These are phyloP conservation scores for Parelbella ahira DNA, from an alignment of 2,888 invertebrate species.

Conservation along the genomic window DNA sequence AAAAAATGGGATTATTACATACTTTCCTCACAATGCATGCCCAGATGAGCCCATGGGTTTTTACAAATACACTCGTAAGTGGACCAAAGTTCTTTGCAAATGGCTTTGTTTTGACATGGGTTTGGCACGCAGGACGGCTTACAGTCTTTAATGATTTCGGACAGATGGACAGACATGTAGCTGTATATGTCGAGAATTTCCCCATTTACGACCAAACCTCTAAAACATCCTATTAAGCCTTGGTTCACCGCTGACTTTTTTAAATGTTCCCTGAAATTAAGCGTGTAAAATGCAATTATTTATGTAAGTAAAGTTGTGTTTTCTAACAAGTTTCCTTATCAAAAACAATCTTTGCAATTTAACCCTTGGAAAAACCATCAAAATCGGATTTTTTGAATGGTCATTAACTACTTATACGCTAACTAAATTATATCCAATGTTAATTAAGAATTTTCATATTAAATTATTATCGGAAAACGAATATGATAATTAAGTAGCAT, in stretches of 20 bases:
- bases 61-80: conserved; percentile 95
- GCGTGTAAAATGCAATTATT: no score
- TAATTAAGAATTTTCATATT: no score
- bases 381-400: no score
- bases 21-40: conserved; percentile 95
- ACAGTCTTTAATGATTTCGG: conserved; percentile 95
- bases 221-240: conserved; percentile 96
- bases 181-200: conserved; percentile 94
- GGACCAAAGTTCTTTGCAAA: conserved; percentile 95
- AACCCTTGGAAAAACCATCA: no score
- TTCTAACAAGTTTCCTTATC: no score
- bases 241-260: conserved; percentile 91
- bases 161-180: conserved; percentile 94
- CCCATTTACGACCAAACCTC: conserved; percentile 94
- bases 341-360: no score
- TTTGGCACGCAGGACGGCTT: conserved; percentile 96
- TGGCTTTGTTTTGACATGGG: conserved; percentile 94
- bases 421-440: no score
- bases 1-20: conserved; percentile 51
- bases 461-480: no score
- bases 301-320: no score
- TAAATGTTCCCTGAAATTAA: conserved; percentile 86
- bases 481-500: no score
- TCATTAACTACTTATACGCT: no score
- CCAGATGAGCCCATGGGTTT: conserved; percentile 95